phyloP scores from a whole-genome alignment of 2,797 vertebrate genomes.

The Gorsachius magnificus region DNA sequence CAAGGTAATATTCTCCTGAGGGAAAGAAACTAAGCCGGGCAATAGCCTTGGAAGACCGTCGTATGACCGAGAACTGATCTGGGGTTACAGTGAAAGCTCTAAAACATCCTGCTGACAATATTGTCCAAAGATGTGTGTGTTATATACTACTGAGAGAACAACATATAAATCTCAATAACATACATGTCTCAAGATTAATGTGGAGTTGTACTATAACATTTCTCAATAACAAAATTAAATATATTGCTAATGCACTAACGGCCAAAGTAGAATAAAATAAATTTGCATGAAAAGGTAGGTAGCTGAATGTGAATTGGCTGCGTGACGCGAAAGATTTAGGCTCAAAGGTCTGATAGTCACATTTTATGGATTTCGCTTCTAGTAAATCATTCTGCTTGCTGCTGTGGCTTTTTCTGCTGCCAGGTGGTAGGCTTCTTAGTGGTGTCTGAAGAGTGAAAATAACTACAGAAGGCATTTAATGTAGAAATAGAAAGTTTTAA shows the following conservation, averaged over 20 bases:
- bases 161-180: background rate
- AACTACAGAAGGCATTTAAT: background rate
- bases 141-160: background rate
- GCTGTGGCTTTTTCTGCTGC: background rate
- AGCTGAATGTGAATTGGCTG: background rate
- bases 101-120: background rate
- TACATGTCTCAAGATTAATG: background rate
- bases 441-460: background rate
- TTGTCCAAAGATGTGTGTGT: background rate
- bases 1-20: background rate
- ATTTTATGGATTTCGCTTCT: background rate
- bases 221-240: background rate
- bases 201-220: background rate
- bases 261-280: background rate
- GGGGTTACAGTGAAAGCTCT: background rate
- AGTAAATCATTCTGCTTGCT: background rate
- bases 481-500: background rate
- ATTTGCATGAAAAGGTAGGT: background rate
- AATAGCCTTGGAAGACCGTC: background rate
- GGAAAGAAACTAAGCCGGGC: background rate
- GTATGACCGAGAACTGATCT: background rate
- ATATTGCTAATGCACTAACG: background rate
- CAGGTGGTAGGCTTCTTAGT: background rate
- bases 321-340: background rate
- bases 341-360: background rate